phyloP scores from a whole-genome alignment of 2,888 invertebrate genomes.

The Microctonus hyperodae region DNA sequence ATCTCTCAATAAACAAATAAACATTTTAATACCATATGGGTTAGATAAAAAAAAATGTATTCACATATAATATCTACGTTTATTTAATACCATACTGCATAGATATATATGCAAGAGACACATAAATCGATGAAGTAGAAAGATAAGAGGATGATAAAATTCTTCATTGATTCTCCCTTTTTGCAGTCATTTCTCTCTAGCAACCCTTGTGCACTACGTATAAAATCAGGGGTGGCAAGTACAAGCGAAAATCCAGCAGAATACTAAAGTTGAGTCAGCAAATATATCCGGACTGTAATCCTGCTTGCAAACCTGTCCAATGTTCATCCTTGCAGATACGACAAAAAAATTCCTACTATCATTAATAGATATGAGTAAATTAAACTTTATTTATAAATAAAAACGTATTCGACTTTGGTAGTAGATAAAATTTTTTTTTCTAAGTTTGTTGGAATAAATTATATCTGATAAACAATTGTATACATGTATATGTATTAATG shows the following conservation, averaged over 20 bases:
- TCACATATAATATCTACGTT: not conserved
- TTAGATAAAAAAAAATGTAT: not conserved
- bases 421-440: no score
- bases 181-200: not conserved
- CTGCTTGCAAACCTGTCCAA: not conserved
- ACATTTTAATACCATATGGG: not conserved
- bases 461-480: no score
- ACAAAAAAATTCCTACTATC: not conserved
- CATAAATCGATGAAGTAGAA: not conserved
- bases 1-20: not conserved
- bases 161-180: not conserved
- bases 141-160: not conserved
- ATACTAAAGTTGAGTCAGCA: slow-evolving; percentile 25
- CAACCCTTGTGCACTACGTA: slow-evolving; percentile 2
- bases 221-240: not conserved
- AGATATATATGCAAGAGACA: not conserved
- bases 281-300: slow-evolving; percentile 27
- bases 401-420: no score
- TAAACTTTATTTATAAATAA: no score
- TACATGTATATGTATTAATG: no score
- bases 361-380: not conserved
- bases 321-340: not conserved
- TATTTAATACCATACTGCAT: not conserved
- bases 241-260: not conserved
- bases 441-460: no score